phyloP scores from a whole-genome alignment of 2,888 invertebrate species.

The Boloria euphrosyne region DNA sequence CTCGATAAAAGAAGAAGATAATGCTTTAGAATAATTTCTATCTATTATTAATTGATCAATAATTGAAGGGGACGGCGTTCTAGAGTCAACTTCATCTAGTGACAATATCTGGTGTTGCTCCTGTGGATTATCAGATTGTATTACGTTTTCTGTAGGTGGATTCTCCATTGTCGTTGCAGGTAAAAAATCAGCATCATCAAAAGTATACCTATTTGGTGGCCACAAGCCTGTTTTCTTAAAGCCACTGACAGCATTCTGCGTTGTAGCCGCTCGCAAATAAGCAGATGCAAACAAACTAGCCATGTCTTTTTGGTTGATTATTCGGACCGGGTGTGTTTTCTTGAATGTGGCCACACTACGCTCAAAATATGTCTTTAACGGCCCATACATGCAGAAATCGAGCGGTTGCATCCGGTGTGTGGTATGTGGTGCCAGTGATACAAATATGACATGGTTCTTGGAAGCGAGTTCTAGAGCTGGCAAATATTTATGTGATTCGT shows the following conservation, averaged over 20 bases:
- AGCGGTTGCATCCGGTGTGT: constrained; percentile 38
- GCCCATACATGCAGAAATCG: constrained; percentile 38
- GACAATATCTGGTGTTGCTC: no score
- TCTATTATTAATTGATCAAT: no score
- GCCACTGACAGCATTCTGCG: constrained; percentile 40
- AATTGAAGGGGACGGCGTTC: no score
- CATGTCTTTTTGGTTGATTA: constrained; percentile 39
- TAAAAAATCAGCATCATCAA: constrained; percentile 30
- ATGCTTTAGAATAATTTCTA: no score
- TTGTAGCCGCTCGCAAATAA: constrained; percentile 40
- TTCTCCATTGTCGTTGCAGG: neutral
- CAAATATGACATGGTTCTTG: constrained; percentile 38
- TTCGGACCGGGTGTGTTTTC: constrained; percentile 36
- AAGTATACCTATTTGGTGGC: constrained; percentile 38
- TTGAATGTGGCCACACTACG: constrained; percentile 36
- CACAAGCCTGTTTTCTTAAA: constrained; percentile 40
- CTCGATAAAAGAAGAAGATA: no score
- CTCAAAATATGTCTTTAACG: constrained; percentile 38
- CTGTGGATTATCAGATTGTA: no score
- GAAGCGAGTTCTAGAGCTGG: constrained; percentile 38
- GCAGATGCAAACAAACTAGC: constrained; percentile 35
- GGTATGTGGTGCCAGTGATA: constrained; percentile 39
- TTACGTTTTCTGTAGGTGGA: neutral
- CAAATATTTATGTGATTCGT: constrained; percentile 10
- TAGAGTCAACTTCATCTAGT: no score